phyloP scores from a whole-genome alignment of 2,797 vertebrate genomes.

The Channa striata region DNA sequence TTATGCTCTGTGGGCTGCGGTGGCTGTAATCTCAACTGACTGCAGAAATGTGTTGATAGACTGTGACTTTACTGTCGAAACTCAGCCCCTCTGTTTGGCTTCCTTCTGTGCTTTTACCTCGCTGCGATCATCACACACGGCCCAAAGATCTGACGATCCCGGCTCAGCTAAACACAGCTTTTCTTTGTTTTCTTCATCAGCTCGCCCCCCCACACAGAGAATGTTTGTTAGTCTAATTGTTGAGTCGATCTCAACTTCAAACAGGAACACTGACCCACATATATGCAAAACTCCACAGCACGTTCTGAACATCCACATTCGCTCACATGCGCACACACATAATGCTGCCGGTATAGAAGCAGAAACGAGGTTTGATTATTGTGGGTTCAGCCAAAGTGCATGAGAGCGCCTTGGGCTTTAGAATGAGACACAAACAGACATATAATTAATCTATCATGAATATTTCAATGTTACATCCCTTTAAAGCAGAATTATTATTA shows the following conservation, averaged over 20 bases:
- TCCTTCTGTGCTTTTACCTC: slow-evolving; percentile 7
- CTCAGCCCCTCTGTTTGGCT: neutral
- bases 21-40: slow-evolving; percentile 52
- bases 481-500: slow-evolving; percentile 79
- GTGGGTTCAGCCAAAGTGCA: slow-evolving; percentile 81
- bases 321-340: slow-evolving; percentile 30
- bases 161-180: slow-evolving; percentile 5
- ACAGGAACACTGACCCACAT: slow-evolving; percentile 39
- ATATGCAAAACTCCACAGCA: slow-evolving; percentile 10
- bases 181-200: slow-evolving; percentile 13
- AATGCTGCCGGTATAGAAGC: slow-evolving; percentile 38
- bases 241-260: slow-evolving; percentile 52
- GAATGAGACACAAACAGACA: slow-evolving; percentile 75
- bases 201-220: slow-evolving; percentile 7
- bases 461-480: slow-evolving; percentile 77
- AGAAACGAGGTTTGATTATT: slow-evolving; percentile 49
- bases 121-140: neutral
- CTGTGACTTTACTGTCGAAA: slow-evolving; percentile 38
- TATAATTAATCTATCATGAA: slow-evolving; percentile 81
- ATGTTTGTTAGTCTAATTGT: slow-evolving; percentile 65
- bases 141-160: slow-evolving; percentile 6
- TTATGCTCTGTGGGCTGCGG: slow-evolving; percentile 42
- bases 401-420: slow-evolving; percentile 60
- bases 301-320: slow-evolving; percentile 41
- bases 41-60: slow-evolving; percentile 42